These are phyloP conservation scores for Troides helena DNA, from an alignment of 2,888 invertebrate species.

Conservation along the genomic window DNA sequence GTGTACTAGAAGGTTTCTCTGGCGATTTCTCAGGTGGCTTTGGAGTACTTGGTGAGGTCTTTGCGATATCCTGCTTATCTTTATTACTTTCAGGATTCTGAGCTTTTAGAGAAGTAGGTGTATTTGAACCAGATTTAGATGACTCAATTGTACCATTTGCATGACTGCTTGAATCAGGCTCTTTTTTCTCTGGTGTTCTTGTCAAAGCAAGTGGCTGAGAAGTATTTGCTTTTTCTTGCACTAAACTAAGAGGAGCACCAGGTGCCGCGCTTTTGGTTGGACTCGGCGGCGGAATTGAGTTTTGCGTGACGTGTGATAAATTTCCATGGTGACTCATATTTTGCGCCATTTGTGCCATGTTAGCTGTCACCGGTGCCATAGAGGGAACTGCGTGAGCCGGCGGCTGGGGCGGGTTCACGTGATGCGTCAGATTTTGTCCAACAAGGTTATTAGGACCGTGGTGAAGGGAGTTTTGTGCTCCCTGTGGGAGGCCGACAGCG, in stretches of 20 bases:
- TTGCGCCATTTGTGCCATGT: slow-evolving; percentile 77
- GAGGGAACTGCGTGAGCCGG: slow-evolving; percentile 67
- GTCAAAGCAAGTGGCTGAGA: slow-evolving; percentile 70
- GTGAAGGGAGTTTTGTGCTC: slow-evolving; percentile 65
- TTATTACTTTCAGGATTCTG: slow-evolving; percentile 66
- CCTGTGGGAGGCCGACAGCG: slow-evolving; percentile 66
- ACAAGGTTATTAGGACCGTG: slow-evolving; percentile 59
- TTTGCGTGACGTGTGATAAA: slow-evolving; percentile 69
- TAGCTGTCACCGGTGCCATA: slow-evolving; percentile 74
- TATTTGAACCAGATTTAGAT: slow-evolving; percentile 59
- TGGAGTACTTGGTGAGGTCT: slow-evolving; percentile 70
- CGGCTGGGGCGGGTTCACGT: slow-evolving; percentile 56
- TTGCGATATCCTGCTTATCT: slow-evolving; percentile 70
- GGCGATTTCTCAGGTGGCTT: slow-evolving; percentile 65
- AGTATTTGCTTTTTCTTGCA: slow-evolving; percentile 62
- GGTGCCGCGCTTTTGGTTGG: slow-evolving; percentile 61
- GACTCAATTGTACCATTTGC: slow-evolving; percentile 72
- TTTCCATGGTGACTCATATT: slow-evolving; percentile 78
- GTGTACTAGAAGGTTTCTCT: slow-evolving; percentile 45
- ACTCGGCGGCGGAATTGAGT: slow-evolving; percentile 58
- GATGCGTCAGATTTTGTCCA: slow-evolving; percentile 67
- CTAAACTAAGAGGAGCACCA: slow-evolving; percentile 69
- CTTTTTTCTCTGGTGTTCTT: slow-evolving; percentile 71
- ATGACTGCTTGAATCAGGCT: slow-evolving; percentile 64
- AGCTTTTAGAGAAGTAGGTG: slow-evolving; percentile 58